Evolutionary conservation across 2,113 vertebrate genomes (phyloP).

Genomic region (Ellobius talpinus): DNA sequence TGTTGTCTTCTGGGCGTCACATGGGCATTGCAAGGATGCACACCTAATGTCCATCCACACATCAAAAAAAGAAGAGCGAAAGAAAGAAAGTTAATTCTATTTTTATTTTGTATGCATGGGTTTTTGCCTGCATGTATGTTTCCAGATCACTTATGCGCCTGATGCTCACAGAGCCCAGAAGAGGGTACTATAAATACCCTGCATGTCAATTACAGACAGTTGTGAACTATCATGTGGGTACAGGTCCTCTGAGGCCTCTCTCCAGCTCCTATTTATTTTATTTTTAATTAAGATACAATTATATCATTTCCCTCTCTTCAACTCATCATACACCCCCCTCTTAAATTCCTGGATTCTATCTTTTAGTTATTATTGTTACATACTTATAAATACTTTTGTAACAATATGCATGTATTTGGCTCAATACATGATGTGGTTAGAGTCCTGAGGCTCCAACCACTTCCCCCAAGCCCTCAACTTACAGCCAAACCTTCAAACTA

Average conservation of each 20-base stretch:
- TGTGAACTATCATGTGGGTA: background rate
- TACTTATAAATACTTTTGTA: background rate
- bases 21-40: background rate
- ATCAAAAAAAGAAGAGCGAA: background rate
- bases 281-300: background rate
- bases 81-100: background rate
- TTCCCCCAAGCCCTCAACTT: background rate
- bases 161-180: background rate
- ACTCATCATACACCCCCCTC: background rate
- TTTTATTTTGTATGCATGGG: background rate
- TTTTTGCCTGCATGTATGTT: background rate
- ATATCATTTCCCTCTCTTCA: background rate
- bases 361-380: background rate
- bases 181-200: background rate
- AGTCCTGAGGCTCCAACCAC: background rate
- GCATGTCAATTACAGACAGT: background rate
- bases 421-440: background rate
- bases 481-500: background rate
- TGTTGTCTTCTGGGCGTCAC: background rate
- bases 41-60: background rate
- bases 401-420: background rate
- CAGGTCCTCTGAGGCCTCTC: background rate
- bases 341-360: background rate
- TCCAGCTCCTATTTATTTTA: background rate
- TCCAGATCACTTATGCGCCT: background rate